Evolutionary conservation across 2,888 invertebrate genomes (phyloP).

Genomic region (Chrysolina americana): DNA sequence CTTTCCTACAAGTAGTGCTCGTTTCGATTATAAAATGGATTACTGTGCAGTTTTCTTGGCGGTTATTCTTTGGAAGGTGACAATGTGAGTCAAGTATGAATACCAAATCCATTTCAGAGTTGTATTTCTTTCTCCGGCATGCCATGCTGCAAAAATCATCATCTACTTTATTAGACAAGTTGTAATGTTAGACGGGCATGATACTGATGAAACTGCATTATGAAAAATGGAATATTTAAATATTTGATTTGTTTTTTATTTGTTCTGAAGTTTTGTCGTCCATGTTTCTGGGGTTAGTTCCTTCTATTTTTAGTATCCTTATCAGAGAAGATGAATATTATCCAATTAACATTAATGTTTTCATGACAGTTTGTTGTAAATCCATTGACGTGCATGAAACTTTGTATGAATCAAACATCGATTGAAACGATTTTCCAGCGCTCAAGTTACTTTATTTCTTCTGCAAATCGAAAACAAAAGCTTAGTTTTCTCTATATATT

Average conservation of each 20-base stretch:
- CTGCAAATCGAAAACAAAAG: too few species aligned
- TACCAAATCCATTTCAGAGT: constrained; percentile 6
- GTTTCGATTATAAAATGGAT: constrained; percentile 58
- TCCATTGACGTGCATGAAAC: background rate
- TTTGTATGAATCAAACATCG: background rate
- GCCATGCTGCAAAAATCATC: background rate
- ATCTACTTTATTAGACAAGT: background rate
- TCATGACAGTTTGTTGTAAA: background rate
- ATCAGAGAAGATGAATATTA: constrained; percentile 25
- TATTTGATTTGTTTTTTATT: background rate
- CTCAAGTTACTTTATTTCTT: too few species aligned
- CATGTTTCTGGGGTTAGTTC: background rate
- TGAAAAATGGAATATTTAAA: background rate
- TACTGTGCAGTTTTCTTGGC: constrained; percentile 52
- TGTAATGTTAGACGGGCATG: background rate
- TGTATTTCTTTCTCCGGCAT: background rate
- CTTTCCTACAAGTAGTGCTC: constrained; percentile 56
- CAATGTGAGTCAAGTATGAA: constrained; percentile 50
- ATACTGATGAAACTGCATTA: background rate
- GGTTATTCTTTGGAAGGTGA: constrained; percentile 48
- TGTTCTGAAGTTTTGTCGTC: background rate
- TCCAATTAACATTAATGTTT: background rate
- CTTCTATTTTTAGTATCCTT: constrained; percentile 35
- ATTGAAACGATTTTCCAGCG: too few species aligned
- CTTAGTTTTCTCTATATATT: too few species aligned